These are phyloP conservation scores for Minunthozetes semirufus DNA, from an alignment of 2,888 invertebrate species.

Conservation along the genomic window DNA sequence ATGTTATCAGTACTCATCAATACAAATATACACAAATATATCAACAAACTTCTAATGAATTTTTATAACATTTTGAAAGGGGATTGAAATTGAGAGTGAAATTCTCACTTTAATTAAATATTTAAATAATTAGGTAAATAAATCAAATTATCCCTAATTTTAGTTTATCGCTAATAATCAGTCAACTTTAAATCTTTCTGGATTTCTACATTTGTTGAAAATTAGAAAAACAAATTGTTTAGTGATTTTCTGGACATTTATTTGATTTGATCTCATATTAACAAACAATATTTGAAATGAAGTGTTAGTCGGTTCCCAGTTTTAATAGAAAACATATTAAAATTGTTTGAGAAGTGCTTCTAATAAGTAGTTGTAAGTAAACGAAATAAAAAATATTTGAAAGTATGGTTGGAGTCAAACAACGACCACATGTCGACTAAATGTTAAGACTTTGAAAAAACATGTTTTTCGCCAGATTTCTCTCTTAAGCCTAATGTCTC, in stretches of 20 bases:
- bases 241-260: no score
- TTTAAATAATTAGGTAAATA: no score
- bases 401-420: conserved; percentile 2
- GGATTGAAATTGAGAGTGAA: no score
- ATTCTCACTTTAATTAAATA: no score
- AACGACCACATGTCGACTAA: conserved; percentile 23
- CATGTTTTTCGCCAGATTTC: conserved; percentile 23
- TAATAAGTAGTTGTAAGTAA: conserved; percentile 2
- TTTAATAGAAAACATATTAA: conserved; percentile 13
- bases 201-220: no score
- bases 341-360: background rate
- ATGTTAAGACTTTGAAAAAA: background rate
- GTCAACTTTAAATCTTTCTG: no score
- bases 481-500: background rate
- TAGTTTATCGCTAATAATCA: no score
- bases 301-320: background rate
- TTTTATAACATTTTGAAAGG: no score
- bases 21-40: background rate
- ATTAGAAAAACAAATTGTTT: no score
- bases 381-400: background rate
- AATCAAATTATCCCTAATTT: no score
- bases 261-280: background rate
- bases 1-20: background rate
- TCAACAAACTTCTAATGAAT: no score
- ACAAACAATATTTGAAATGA: background rate